phyloP scores from a whole-genome alignment of 2,888 invertebrate species.

The Microplitis deprimator region DNA sequence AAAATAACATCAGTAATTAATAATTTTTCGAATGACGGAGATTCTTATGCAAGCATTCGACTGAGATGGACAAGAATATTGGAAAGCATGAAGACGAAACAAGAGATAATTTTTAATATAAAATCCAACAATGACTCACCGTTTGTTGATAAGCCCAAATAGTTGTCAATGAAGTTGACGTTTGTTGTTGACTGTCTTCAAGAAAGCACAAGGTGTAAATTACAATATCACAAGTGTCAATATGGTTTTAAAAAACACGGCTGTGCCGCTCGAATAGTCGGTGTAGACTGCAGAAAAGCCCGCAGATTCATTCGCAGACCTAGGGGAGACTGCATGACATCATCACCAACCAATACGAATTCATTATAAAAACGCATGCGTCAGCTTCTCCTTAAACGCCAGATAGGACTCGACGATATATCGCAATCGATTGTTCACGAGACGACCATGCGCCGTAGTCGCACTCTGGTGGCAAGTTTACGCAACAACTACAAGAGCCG shows the following conservation, averaged over 20 bases:
- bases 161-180: not conserved
- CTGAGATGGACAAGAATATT: not conserved
- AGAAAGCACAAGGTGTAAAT: constrained; percentile 24
- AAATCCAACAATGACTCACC: not conserved
- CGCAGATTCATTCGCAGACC: constrained; percentile 69
- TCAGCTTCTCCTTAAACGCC: constrained; percentile 49
- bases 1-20: too few relatives aligned
- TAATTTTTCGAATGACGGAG: not conserved
- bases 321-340: constrained; percentile 70
- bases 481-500: constrained; percentile 41
- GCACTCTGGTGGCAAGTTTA: constrained; percentile 35
- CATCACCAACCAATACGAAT: constrained; percentile 64
- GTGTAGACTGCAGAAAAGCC: constrained; percentile 70
- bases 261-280: constrained; percentile 66
- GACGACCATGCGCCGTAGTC: constrained; percentile 41
- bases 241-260: constrained; percentile 51
- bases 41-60: not conserved
- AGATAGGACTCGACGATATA: constrained; percentile 61
- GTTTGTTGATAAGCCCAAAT: not conserved
- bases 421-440: constrained; percentile 66
- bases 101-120: not conserved
- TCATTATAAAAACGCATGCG: constrained; percentile 35
- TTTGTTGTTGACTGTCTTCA: not conserved
- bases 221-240: constrained; percentile 40
- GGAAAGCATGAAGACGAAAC: not conserved